phyloP scores from a whole-genome alignment of 1,140 invertebrate genomes.

The Glossosoma conforme region DNA sequence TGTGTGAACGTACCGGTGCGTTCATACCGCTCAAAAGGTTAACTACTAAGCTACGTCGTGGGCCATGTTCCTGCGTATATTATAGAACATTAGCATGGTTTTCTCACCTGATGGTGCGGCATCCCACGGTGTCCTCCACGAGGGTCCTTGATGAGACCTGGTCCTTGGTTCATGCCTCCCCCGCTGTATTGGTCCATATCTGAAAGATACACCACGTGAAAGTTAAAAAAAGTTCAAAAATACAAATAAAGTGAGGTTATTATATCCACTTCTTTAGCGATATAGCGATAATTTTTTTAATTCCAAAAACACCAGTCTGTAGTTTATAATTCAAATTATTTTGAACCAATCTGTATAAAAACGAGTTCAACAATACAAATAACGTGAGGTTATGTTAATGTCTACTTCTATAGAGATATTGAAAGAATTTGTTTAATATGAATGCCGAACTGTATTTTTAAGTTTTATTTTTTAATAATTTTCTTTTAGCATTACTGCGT shows the following conservation, averaged over 20 bases:
- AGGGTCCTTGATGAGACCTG: conserved; percentile 26
- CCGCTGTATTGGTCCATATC: conserved; percentile 27
- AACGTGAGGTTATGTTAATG: neutral
- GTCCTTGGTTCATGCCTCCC: conserved; percentile 23
- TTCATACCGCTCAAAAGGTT: too few relatives aligned
- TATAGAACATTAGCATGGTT: too few relatives aligned
- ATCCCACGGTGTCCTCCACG: conserved; percentile 24
- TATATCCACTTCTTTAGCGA: neutral
- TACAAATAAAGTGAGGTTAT: neutral
- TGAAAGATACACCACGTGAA: conserved; percentile 11
- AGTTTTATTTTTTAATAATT: too few relatives aligned
- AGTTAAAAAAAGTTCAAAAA: neutral
- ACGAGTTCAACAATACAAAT: neutral
- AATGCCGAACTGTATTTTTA: too few relatives aligned
- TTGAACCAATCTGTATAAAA: too few relatives aligned
- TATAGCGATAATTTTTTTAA: neutral
- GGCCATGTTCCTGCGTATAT: too few relatives aligned
- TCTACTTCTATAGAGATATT: neutral
- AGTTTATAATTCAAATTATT: too few relatives aligned
- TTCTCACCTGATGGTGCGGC: conserved; percentile 25
- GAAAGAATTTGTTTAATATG: neutral
- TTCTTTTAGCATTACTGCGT: too few relatives aligned
- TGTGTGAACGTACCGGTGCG: too few relatives aligned
- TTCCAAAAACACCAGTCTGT: too few relatives aligned
- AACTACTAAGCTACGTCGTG: too few relatives aligned